Evolutionary conservation across 2,888 invertebrate species (phyloP), one percentile per base, ranked within the genome.

Genomic region (Andrena bicolor): DNA sequence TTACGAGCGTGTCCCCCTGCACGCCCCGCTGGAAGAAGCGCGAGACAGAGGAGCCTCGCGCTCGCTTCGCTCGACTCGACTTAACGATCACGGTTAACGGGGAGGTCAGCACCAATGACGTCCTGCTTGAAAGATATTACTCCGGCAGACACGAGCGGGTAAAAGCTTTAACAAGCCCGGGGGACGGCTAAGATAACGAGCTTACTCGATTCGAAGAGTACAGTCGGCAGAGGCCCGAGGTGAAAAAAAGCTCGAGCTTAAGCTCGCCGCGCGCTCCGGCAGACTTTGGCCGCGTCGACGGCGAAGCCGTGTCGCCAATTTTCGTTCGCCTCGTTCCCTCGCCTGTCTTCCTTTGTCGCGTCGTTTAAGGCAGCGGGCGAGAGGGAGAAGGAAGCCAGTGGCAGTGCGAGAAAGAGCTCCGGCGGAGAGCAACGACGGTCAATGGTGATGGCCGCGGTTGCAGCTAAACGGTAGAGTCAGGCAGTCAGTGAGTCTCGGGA

Each of bases 401-500:
- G 8, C 16, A 58, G 49, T 63, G 66, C 8, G 82, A 60, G 71
- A 64, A 58, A 30, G 68, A 71, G 70, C 23, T 49, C 23, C 53
- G 2, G 2, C 64, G 83, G 68, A 71, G 75, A 82, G 83, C 77
- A 74, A 56, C 85, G 83, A 82, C 86, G 90, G 90, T 92, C 91
- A 91, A 90, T 89, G 90, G 85, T 86, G 90, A 91, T 83, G 88
- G 89, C 85, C 90, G 88, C 82, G 53, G 64, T 79, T 41, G 79
- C 64, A 61, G 74, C 66, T 70, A 56, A 82, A 74, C 61, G 72
- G 71, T 60, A 35, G 66, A 48, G 73, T 28, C 60, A 82, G 64
- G 86, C 91, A 93, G 93, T 93, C 80, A 79, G 88, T 88, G 81
- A 78, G 88, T 88, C 89, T 89, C 90, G 90, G 90, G 89, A 87